phyloP scores from a whole-genome alignment of 2,113 vertebrate genomes.

The Hiodon alosoides region DNA sequence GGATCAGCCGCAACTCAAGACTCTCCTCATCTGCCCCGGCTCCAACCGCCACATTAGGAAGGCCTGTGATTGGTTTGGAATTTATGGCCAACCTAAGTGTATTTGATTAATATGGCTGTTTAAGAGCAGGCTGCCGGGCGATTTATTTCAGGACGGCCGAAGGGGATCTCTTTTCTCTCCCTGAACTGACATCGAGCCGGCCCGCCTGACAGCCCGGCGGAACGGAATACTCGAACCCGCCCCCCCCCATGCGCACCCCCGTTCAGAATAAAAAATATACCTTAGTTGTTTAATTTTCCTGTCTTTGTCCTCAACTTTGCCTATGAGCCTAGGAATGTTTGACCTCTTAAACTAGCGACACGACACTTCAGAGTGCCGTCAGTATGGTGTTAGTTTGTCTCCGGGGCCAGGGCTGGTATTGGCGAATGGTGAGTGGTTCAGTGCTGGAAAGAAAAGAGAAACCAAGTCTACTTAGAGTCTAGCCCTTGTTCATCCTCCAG shows the following conservation, averaged over 20 bases:
- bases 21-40: constrained; percentile 26
- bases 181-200: constrained; percentile 13
- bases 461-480: constrained; percentile 57
- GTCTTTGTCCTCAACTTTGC: constrained; percentile 6
- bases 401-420: neutral
- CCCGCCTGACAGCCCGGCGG: neutral
- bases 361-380: neutral
- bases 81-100: constrained; percentile 59
- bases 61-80: constrained; percentile 51
- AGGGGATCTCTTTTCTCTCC: constrained; percentile 39
- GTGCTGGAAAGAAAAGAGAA: constrained; percentile 49
- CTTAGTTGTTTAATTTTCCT: constrained; percentile 9
- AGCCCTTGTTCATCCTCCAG: constrained; percentile 43
- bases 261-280: constrained; percentile 9
- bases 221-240: constrained; percentile 2
- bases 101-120: constrained; percentile 59
- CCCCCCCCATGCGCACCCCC: neutral
- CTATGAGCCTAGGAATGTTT: neutral
- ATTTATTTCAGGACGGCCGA: constrained; percentile 52
- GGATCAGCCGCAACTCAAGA: constrained; percentile 44
- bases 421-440: neutral
- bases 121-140: constrained; percentile 41
- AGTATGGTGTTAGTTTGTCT: neutral
- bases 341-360: too few species aligned
- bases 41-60: constrained; percentile 42